Base-by-base conservation (phyloP, 2,797 vertebrate genomes). In the Gobio occitaniae region DNA sequence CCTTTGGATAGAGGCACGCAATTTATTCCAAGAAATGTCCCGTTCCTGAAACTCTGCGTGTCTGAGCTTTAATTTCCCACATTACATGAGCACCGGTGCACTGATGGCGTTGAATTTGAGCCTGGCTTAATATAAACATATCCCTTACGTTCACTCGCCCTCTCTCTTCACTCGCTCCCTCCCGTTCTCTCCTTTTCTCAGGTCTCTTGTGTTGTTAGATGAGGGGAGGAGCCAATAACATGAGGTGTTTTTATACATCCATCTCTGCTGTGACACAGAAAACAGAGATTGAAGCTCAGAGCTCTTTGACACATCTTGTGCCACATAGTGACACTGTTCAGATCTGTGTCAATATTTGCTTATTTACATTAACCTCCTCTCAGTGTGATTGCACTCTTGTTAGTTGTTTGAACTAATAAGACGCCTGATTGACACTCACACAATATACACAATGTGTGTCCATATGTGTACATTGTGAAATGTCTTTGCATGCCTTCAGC, bases 91-190 rank as follows among this genome's bases (percentile, higher is more conserved):
- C 59, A 52, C 65, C 50, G 56, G 47, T 88, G 84, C 89, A 81
- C 84, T 74, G 87, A 90, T 91, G 92, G 82, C 88, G 90, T 87
- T 95, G 92, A 93, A 93, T 93, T 91, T 93, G 91, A 94, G 91
- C 90, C 90, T 86, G 32, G 88, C 82, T 84, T 87, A 88, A 87
- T 87, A 72, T 81, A 79, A 86, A 86, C 88, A 63, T 87, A 65
- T 86, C 83, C 79, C 52, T 77, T 79, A 84, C 52, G 74, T 80
- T 87, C 68, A 61, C 70, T 29, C 70, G 4, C 65, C 61, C 81
- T 79, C 82, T 78, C 71, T 78, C 78, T 48, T 44, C 81, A 13
- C 74, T 54, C 29, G 50, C 84, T 80, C 83, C 71, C 70, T 69
- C 86, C 70, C 68, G 32, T 85, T 69, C 84, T 74, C 71, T 86